Percentiles rank a stretch among this genome's conserved stretches.
Evolutionary conservation across 2,888 invertebrate genomes (phyloP).

Genomic region (Tuberolachnus salignus): DNA sequence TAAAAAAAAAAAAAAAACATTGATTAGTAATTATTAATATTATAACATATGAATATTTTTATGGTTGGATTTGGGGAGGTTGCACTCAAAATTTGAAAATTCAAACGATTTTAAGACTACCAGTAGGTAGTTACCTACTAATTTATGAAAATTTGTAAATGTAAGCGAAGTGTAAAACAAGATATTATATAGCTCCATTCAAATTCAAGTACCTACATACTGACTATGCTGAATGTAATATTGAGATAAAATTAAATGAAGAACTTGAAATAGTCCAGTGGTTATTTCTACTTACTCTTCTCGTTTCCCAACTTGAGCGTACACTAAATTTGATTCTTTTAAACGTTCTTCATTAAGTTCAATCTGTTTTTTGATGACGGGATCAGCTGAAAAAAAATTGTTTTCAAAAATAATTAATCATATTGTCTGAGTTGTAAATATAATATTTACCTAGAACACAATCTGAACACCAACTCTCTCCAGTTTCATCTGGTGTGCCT

Average conservation of each 20-base stretch:
- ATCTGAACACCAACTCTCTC: slow-evolving; percentile 88
- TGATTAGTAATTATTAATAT: neutral
- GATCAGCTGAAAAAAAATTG: slow-evolving; percentile 17
- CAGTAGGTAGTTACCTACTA: too few species aligned
- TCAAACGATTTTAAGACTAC: too few species aligned
- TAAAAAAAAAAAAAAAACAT: neutral
- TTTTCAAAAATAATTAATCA: too few species aligned
- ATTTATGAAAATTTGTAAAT: too few species aligned
- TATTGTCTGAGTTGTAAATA: too few species aligned
- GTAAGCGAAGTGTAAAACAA: too few species aligned
- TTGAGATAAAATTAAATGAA: neutral
- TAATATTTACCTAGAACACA: slow-evolving; percentile 75
- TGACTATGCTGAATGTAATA: neutral
- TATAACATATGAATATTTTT: too few species aligned
- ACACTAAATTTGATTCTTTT: slow-evolving; percentile 35
- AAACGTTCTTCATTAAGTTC: slow-evolving; percentile 17
- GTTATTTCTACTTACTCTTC: slow-evolving; percentile 48
- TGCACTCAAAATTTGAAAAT: too few species aligned
- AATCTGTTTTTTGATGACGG: slow-evolving; percentile 28
- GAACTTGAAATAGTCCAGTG: too few species aligned
- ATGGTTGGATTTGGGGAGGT: too few species aligned
- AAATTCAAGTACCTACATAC: too few species aligned
- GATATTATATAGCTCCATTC: too few species aligned
- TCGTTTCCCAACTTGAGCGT: slow-evolving; percentile 34
- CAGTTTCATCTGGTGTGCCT: slow-evolving; percentile 70